Percentiles rank a stretch among this genome's conserved stretches.
Conservation (phyloP, 1,140 invertebrate genomes). For the Tetramorium simillimum region DNA sequence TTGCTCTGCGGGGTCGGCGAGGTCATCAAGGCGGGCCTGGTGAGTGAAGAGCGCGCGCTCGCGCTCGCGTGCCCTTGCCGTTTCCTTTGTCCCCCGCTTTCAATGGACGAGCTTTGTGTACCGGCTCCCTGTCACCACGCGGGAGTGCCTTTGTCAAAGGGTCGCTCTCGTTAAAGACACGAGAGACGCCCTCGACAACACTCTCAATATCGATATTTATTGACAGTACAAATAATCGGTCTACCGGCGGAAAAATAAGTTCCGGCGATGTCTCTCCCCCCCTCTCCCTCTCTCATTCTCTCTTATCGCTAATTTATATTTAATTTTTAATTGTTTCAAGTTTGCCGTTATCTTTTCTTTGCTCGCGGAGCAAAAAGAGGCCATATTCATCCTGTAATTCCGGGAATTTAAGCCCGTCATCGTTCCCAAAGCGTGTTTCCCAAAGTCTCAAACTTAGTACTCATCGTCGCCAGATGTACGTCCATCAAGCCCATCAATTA, state of each 20-base stretch:
- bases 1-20: slow-evolving; percentile 91
- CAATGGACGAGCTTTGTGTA: slow-evolving; percentile 6
- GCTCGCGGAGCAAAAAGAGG: not conserved
- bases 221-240: not conserved
- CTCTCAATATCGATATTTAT: slow-evolving; percentile 18
- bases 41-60: slow-evolving; percentile 67
- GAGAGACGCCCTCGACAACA: not conserved
- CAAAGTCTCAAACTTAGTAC: slow-evolving; percentile 21
- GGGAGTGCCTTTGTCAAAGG: slow-evolving; percentile 4
- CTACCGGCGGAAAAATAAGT: not conserved
- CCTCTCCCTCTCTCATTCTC: not conserved
- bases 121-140: slow-evolving; percentile 1
- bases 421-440: not conserved
- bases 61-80: not conserved
- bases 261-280: not conserved
- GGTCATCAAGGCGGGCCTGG: slow-evolving; percentile 89
- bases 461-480: slow-evolving; percentile 9
- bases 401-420: not conserved
- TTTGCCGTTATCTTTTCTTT: not conserved
- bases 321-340: not conserved
- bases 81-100: slow-evolving; percentile 34
- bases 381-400: not conserved
- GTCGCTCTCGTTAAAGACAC: not conserved
- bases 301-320: not conserved
- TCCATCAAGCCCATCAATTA: slow-evolving; percentile 44